A percentile compares a stretch with the other conserved stretches of the same genome.
Evolutionary conservation across 2,113 vertebrate species (phyloP).

Genomic region (Nannobrachium achirus): DNA sequence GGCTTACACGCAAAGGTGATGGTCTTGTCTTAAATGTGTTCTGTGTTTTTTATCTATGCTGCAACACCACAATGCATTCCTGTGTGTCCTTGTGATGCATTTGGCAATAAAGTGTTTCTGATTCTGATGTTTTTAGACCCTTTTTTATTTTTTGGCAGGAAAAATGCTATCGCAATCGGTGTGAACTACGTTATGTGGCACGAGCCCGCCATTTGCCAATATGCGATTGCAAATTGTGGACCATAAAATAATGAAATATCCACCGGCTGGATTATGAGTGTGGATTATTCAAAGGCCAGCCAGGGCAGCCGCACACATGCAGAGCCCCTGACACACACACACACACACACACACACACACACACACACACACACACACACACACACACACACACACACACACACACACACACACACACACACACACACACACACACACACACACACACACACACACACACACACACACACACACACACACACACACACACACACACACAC

Average conservation of each 20-base stretch:
- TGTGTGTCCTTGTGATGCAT: too few relatives aligned
- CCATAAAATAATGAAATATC: constrained; percentile 66
- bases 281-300: constrained; percentile 65
- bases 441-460: constrained; percentile 11
- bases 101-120: too few relatives aligned
- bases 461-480: constrained; percentile 1
- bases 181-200: not conserved
- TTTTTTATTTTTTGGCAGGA: too few relatives aligned
- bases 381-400: not conserved
- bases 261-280: constrained; percentile 64
- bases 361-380: constrained; percentile 3
- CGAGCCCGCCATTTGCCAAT: constrained; percentile 19
- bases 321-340: not conserved
- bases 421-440: constrained; percentile 28
- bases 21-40: too few relatives aligned
- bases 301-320: too few relatives aligned
- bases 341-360: not conserved
- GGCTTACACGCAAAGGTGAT: too few relatives aligned
- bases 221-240: too few relatives aligned
- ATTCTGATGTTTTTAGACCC: too few relatives aligned
- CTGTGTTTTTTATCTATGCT: too few relatives aligned
- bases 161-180: too few relatives aligned
- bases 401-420: constrained; percentile 16
- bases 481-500: constrained; percentile 13
- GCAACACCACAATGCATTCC: too few relatives aligned